These are phyloP conservation scores for Ceratitis capitata DNA, from an alignment of 1,140 invertebrate species.

Conservation along the genomic window DNA sequence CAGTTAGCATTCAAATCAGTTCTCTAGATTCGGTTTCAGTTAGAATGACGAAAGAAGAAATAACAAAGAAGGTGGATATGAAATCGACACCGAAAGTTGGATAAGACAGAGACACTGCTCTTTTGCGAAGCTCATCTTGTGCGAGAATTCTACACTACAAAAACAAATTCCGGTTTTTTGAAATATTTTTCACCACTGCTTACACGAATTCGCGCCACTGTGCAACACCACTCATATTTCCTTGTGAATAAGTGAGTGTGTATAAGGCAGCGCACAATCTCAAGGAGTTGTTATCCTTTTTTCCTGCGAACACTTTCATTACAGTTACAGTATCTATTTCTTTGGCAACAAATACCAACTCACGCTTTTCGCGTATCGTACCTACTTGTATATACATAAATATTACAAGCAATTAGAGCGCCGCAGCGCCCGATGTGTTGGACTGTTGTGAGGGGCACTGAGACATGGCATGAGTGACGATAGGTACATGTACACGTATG, in stretches of 20 bases:
- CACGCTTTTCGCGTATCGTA: not conserved
- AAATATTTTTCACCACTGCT: no score
- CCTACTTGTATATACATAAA: no score
- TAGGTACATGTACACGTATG: not conserved
- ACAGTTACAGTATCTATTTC: not conserved
- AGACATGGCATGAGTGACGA: not conserved
- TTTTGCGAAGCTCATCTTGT: no score
- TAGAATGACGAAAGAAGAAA: no score
- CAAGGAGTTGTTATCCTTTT: conserved; percentile 25
- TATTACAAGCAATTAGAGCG: conserved; percentile 21
- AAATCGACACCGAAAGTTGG: no score
- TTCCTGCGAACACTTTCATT: not conserved
- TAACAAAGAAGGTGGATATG: no score
- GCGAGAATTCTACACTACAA: no score
- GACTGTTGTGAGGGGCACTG: not conserved
- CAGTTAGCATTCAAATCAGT: no score
- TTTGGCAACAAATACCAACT: not conserved
- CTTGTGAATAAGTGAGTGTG: not conserved
- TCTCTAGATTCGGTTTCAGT: no score
- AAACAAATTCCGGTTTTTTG: no score
- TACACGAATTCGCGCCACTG: no score
- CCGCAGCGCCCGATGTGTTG: not conserved
- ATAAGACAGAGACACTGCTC: no score
- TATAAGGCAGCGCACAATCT: not conserved
- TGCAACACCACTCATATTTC: not conserved